phyloP scores from a whole-genome alignment of 2,113 vertebrate genomes.

The Heterochromis multidens region DNA sequence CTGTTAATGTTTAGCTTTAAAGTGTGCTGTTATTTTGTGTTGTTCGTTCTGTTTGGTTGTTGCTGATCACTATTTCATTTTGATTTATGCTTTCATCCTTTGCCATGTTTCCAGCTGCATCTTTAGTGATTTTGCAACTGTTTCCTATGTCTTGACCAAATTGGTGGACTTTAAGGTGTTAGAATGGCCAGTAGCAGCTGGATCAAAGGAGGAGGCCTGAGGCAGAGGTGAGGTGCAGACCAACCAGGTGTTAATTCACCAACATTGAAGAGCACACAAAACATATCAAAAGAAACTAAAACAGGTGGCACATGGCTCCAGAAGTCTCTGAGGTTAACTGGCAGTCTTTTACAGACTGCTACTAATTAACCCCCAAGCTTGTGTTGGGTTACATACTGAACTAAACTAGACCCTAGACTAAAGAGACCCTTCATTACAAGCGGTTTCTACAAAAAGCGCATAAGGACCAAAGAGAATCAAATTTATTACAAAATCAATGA shows the following conservation, averaged over 20 bases:
- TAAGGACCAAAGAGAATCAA: no score
- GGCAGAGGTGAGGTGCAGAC: not conserved
- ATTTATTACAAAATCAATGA: no score
- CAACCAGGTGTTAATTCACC: not conserved
- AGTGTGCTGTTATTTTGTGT: not conserved
- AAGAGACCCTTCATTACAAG: no score
- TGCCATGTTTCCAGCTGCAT: not conserved
- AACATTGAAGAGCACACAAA: no score
- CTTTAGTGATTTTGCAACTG: not conserved
- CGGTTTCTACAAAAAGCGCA: no score
- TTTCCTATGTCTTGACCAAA: not conserved
- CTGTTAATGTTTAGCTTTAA: not conserved
- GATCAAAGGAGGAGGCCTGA: not conserved
- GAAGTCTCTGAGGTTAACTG: no score
- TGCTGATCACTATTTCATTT: no score
- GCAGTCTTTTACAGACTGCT: no score
- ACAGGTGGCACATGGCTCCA: not conserved
- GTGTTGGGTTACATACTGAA: no score
- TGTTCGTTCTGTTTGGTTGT: not conserved
- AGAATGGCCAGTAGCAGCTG: not conserved
- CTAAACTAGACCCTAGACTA: no score
- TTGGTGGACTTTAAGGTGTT: not conserved
- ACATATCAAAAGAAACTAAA: not conserved
- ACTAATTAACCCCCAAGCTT: no score
- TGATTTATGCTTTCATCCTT: not conserved